Evolutionary conservation across 2,113 vertebrate genomes (phyloP), one percentile per base, ranked within the genome.

Genomic region (Leiothrix lutea): DNA sequence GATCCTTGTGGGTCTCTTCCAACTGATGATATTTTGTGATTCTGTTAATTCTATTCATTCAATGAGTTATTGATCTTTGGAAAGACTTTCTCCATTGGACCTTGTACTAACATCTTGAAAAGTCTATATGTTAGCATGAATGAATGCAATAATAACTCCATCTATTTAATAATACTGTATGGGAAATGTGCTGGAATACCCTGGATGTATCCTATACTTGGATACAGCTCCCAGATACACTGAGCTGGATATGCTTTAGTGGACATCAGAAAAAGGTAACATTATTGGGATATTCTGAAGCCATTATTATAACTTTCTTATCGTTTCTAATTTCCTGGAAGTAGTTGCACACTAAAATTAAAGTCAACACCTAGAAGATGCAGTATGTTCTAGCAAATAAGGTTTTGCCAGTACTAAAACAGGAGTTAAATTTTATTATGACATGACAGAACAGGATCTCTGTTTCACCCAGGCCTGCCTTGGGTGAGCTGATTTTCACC

Each of bases 191-290:
- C 31, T 69, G 50, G 31, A 58, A 69, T 69, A 69, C 8, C 6
- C 22, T 45, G 40, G 44, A 14, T 54, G 23, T 2, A 1, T 40
- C 10, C 11, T 60, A 2, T 21, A 51, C 28, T 14, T 74, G 47
- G 11, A 38, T 42, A 36, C 3, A 48, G 18, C 26, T 92, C 36
- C 9, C 13, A 61, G 40, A 25, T 83, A 33, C 0, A 0, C 17
- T 21, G 64, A 61, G 15, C 12, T 79, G 47, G 7, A 40, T 51
- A 44, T 31, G 13, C 4, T 83, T 36, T 75, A n/a, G 9, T 25
- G 18, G 13, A n/a, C 9, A 33, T 60, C 29, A 36, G 33, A 42
- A 51, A 86, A 71, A 38, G 7, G 5, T 44, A 57, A 33, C 3
- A 47, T 4, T 53, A 57, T 16, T 58, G 20, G 8, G 5, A 24